Evolutionary conservation across 2,113 vertebrate species (phyloP), one percentile per base, ranked within the genome.

Genomic region (Apeltes quadracus): DNA sequence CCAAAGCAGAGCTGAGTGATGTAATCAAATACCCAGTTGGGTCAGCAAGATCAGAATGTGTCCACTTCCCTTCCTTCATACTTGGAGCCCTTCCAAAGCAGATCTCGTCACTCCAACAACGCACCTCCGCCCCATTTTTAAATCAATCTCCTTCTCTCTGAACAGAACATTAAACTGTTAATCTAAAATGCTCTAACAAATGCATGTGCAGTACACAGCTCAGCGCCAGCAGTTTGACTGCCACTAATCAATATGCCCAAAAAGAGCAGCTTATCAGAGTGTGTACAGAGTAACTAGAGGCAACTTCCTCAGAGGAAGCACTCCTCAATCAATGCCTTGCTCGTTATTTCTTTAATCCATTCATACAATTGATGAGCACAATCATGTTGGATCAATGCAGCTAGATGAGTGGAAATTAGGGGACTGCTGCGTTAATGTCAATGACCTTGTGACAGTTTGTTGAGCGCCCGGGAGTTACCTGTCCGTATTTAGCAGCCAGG

Each of bases 401-500:
- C 34, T 22, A 18, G 57, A 48, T 36, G 55, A 50, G 38, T 20
- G 65, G 11, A 69, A 72, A 61, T 73, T 23, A 54, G n/a, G 5
- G 1, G 32, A 18, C 11, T 14, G 13, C 41, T 68, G 53, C 5
- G 79, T 69, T 36, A 57, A 48, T 15, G 22, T 72, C 16, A 12
- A 59, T 34, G 38, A 78, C 57, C 74, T 27, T 44, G n/a, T 57
- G 54, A 66, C 58, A 61, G 46, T 59, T 44, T 41, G 25, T 22
- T 6, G 13, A 39, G 41, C 7, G 46, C 61, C 66, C 59, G 50
- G 43, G 56, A 68, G 3, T 79, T 94, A 99, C 97, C 96, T 98
- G 96, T 81, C 96, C 96, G 34, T 97, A 98, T 90, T 96, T 98
- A 74, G 97, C 95, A 76, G 97, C 96, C 87, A 99, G 87, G 76